Conservation (phyloP, 2,888 invertebrate genomes). For the Epistrophe grossulariae region DNA sequence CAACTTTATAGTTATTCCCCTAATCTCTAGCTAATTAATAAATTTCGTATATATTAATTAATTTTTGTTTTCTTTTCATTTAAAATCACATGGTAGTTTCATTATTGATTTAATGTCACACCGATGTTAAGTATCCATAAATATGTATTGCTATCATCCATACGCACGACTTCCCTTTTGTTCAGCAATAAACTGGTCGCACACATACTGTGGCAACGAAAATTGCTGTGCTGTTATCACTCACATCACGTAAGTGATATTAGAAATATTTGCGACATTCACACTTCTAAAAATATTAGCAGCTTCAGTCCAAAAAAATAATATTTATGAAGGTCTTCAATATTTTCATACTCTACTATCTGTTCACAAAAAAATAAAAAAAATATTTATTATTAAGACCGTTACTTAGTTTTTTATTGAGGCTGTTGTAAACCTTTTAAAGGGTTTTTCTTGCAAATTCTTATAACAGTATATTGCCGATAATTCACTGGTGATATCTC, state of each 20-base stretch:
- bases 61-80: slow-evolving; percentile 27
- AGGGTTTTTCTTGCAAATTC: slow-evolving; percentile 21
- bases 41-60: slow-evolving; percentile 3
- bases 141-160: slow-evolving; percentile 33
- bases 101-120: slow-evolving; percentile 52
- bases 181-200: slow-evolving; percentile 14
- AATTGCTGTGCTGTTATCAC: slow-evolving; percentile 57
- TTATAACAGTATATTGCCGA: slow-evolving; percentile 13
- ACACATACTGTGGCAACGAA: slow-evolving; percentile 11
- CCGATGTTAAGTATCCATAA: slow-evolving; percentile 42
- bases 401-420: slow-evolving; percentile 18
- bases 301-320: slow-evolving; percentile 30
- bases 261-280: slow-evolving; percentile 60
- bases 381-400: neutral
- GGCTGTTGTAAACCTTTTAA: slow-evolving; percentile 13
- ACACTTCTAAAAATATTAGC: slow-evolving; percentile 47
- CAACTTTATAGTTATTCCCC: neutral
- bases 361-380: slow-evolving; percentile 6
- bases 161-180: slow-evolving; percentile 36
- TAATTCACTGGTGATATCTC: slow-evolving; percentile 18
- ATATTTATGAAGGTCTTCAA: slow-evolving; percentile 7
- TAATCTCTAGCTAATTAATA: slow-evolving; percentile 30
- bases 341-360: slow-evolving; percentile 29
- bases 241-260: slow-evolving; percentile 64
- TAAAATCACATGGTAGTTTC: slow-evolving; percentile 58